Evolutionary conservation across 2,113 vertebrate species (phyloP).

Genomic region (Microcebus lehilahytsara): DNA sequence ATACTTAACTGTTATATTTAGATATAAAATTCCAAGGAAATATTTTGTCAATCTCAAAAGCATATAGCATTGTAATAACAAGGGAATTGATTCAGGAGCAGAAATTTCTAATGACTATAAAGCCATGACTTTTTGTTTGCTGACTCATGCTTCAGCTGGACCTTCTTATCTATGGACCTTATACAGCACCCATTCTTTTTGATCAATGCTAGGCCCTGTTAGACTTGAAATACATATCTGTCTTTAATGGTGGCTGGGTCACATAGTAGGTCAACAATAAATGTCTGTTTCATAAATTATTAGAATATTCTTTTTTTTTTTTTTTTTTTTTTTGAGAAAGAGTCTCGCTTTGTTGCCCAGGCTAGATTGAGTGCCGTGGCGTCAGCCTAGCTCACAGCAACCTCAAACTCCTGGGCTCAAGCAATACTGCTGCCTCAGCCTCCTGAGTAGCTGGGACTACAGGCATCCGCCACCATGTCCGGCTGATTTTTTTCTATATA

Average conservation of each 20-base stretch:
- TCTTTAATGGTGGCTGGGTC: neutral
- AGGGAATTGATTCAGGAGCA: neutral
- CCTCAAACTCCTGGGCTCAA: too few relatives aligned
- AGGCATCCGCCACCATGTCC: too few relatives aligned
- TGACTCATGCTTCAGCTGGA: neutral
- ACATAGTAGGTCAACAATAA: neutral
- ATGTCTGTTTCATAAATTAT: neutral
- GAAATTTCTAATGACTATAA: neutral
- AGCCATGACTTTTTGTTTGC: neutral
- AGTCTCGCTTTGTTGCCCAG: too few relatives aligned
- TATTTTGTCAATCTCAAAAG: neutral
- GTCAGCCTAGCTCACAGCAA: too few relatives aligned
- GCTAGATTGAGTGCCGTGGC: too few relatives aligned
- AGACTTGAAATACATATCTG: neutral
- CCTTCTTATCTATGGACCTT: neutral
- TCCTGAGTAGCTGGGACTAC: too few relatives aligned
- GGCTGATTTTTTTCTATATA: too few relatives aligned
- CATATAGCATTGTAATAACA: neutral
- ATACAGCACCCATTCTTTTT: neutral
- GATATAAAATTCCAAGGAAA: neutral
- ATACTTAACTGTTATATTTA: neutral
- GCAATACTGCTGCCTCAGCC: too few relatives aligned
- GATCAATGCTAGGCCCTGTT: fast-evolving
- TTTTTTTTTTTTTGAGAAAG: too few relatives aligned
- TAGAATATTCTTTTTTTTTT: neutral